Evolutionary conservation across 2,888 invertebrate genomes (phyloP).

Genomic region (Abrostola tripartita): DNA sequence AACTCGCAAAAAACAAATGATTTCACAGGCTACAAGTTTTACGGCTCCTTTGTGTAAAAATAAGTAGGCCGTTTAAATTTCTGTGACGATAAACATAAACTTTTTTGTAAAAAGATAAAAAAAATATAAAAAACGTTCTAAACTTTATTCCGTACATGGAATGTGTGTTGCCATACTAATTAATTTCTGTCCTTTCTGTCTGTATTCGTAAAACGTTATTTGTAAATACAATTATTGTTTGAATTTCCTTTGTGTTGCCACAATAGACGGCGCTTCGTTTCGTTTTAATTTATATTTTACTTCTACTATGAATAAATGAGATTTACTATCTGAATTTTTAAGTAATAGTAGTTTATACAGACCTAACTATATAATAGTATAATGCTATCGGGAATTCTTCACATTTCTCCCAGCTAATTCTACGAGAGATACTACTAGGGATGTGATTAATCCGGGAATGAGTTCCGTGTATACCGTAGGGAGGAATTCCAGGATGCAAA

Average conservation of each 20-base stretch:
- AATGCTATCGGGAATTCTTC: too few species aligned
- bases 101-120: conserved; percentile 14
- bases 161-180: conserved; percentile 31
- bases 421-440: too few species aligned
- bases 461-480: too few species aligned
- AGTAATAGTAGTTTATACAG: too few species aligned
- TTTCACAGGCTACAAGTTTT: not conserved
- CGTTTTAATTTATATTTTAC: too few species aligned
- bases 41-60: not conserved
- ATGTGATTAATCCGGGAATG: too few species aligned
- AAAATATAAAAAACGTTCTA: conserved; percentile 8
- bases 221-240: conserved; percentile 18
- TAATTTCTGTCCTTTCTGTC: conserved; percentile 17
- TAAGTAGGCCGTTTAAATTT: not conserved
- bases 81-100: not conserved
- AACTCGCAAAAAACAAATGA: not conserved
- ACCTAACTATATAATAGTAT: too few species aligned
- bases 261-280: conserved; percentile 15
- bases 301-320: too few species aligned
- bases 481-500: too few species aligned
- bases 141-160: conserved; percentile 12
- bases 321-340: too few species aligned
- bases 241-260: conserved; percentile 19
- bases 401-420: too few species aligned
- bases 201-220: conserved; percentile 20